Base-by-base conservation (phyloP, 2,113 vertebrate species). In the Varanus salvator region DNA sequence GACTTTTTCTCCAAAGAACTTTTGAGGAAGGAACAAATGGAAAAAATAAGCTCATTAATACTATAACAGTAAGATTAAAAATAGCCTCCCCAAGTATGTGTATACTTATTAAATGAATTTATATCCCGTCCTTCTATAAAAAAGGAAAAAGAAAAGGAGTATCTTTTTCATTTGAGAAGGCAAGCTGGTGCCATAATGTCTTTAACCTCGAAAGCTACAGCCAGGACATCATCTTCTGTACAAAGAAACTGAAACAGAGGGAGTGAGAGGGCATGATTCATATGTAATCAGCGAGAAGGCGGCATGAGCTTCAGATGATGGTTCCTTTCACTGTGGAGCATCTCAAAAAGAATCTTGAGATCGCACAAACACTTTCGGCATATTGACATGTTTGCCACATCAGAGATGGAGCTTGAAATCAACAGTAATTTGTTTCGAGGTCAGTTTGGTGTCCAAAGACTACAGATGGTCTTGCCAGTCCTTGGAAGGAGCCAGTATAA, bases 1-100 rank as follows among this genome's bases (percentile, higher is more conserved):
- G 98, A 99, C 91, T 99, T 99, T 94, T 99, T 99, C 96, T 99
- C 99, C 94, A 99, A 95, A 88, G 99, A 99, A 96, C 99, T 99
- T 96, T 31, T 93, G 94, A 19, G 77, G 85, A 89, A 93, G 74
- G 93, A 85, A 48, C 0, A 1, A 0, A 91, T 89, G 48, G 38
- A 72, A 88, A 85, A 64, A 69, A 71, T 15, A 68, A 69, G 6
- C 54, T 11, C 38, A 38, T 8, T 4, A 44, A 15, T 12, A 29
- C 3, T 29, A 23, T 48, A 68, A n/a, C 29, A 83, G 38, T 29
- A 76, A 64, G 29, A 27, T 86, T 54, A 44, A 60, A 57, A 54
- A 34, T 2, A n/a, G 19, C 52, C 3, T 11, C n/a, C 21, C 17
- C 12, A 23, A 60, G n/a, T 19, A 23, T n/a, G 34, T n/a, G 17